Conservation (phyloP, 2,113 vertebrate genomes). For the Macroglossus sobrinus region DNA sequence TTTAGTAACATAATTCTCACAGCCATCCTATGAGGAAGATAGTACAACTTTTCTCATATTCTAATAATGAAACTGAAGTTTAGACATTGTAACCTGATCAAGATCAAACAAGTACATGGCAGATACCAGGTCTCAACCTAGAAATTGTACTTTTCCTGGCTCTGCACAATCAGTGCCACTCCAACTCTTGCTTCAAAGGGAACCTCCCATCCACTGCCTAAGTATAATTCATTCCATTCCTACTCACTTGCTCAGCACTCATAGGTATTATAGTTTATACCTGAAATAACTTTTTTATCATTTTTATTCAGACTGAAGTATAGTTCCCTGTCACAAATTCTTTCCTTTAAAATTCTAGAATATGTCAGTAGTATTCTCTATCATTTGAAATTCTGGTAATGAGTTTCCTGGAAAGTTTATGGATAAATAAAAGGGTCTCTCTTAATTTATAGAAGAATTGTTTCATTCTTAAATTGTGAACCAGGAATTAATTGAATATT, state of each 20-base stretch:
- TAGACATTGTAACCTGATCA: background rate
- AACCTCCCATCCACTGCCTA: background rate
- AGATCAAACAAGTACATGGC: background rate
- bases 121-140: background rate
- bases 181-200: no score
- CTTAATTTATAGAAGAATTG: background rate
- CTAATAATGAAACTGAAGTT: background rate
- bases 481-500: background rate
- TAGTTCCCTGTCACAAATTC: background rate
- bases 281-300: background rate
- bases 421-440: background rate
- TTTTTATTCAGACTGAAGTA: background rate
- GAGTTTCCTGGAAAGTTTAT: background rate
- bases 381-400: background rate
- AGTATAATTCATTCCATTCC: background rate
- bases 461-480: background rate
- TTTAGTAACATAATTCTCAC: background rate
- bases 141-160: background rate
- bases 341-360: background rate
- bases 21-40: background rate
- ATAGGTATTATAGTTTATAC: background rate
- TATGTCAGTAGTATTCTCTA: background rate
- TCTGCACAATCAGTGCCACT: background rate
- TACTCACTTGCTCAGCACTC: background rate
- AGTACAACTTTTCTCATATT: background rate